Evolutionary conservation across 2,113 vertebrate species (phyloP).

Genomic region (Cavia porcellus): DNA sequence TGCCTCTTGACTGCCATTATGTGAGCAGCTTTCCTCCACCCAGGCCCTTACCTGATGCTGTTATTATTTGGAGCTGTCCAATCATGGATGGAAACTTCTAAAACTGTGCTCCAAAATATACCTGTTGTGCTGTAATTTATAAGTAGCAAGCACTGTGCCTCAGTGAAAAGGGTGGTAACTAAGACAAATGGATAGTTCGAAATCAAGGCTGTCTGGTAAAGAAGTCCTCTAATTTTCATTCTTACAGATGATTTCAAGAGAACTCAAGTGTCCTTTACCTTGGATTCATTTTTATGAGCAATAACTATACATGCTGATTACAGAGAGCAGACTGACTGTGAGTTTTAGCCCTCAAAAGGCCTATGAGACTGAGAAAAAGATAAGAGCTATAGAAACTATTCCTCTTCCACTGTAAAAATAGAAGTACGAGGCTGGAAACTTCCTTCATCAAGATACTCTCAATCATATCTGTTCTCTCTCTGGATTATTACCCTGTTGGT

Average conservation of each 20-base stretch:
- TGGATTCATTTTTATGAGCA: neutral
- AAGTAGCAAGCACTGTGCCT: neutral
- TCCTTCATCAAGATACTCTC: neutral
- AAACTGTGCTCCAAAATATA: neutral
- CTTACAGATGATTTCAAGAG: neutral
- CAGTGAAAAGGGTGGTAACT: neutral
- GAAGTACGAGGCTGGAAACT: neutral
- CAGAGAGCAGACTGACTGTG: neutral
- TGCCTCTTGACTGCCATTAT: neutral
- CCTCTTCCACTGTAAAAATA: neutral
- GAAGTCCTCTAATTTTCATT: neutral
- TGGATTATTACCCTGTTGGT: too few species aligned
- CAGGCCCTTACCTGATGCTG: neutral
- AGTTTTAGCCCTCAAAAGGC: neutral
- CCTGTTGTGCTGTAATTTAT: neutral
- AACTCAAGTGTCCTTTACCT: neutral
- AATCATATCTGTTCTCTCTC: neutral
- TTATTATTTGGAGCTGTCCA: neutral
- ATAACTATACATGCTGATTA: neutral
- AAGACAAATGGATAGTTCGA: neutral
- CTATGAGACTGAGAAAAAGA: neutral
- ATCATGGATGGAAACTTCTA: neutral
- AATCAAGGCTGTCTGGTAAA: neutral
- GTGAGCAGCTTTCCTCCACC: neutral
- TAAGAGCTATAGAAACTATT: neutral